A percentile compares a stretch with the other conserved stretches of the same genome.
These are phyloP conservation scores for Egretta garzetta DNA, from an alignment of 2,113 vertebrate species.

Conservation along the genomic window DNA sequence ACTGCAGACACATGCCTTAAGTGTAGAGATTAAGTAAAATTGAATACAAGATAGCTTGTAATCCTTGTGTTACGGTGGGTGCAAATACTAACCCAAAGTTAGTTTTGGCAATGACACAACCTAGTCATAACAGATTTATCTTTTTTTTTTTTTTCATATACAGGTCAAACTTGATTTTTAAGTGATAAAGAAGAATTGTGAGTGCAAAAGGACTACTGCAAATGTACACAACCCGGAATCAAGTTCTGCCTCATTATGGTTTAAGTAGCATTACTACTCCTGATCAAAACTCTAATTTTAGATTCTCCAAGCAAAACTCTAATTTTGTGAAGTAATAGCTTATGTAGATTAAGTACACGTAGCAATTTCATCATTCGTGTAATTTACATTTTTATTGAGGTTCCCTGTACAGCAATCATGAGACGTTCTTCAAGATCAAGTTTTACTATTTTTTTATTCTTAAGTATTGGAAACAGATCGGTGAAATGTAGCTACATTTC, in stretches of 20 bases:
- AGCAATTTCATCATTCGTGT: background rate
- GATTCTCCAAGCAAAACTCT: background rate
- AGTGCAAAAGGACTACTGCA: background rate
- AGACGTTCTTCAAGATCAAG: background rate
- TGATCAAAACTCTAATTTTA: background rate
- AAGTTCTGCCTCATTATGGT: background rate
- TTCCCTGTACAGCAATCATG: background rate
- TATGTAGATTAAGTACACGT: background rate
- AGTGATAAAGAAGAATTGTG: background rate
- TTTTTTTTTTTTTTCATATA: background rate
- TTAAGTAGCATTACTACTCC: background rate
- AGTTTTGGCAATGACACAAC: background rate
- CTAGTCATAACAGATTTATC: background rate
- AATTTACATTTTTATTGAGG: background rate
- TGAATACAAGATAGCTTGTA: background rate
- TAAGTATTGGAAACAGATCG: background rate
- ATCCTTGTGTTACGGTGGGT: background rate
- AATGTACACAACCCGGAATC: background rate
- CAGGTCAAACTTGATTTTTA: background rate
- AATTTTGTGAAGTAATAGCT: background rate
- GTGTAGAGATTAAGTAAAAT: background rate
- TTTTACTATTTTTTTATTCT: background rate
- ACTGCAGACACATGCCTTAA: background rate
- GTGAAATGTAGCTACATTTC: background rate
- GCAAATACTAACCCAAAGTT: background rate